Evolutionary conservation across 1,140 invertebrate species (phyloP).

Genomic region (Copidosoma floridanum): DNA sequence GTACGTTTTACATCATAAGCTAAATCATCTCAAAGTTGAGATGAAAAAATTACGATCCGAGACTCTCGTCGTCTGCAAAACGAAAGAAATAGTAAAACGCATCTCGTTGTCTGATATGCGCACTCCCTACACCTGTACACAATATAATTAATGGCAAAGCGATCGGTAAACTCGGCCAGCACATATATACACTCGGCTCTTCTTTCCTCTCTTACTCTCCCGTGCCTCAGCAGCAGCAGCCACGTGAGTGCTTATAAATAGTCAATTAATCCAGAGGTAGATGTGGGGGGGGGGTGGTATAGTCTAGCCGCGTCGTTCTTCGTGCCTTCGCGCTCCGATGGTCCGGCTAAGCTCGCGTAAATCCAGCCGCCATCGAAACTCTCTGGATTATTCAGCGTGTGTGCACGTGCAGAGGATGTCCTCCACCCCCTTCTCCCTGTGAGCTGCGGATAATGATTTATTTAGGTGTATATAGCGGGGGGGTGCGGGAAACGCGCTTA

Average conservation of each 20-base stretch:
- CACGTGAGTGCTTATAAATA: conserved; percentile 36
- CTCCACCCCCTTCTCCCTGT: neutral
- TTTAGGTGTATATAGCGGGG: too few relatives aligned
- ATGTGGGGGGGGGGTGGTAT: too few relatives aligned
- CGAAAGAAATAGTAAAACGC: too few relatives aligned
- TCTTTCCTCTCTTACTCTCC: neutral
- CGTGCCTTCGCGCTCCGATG: conserved; percentile 26
- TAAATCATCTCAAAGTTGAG: too few relatives aligned
- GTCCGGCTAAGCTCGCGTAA: conserved; percentile 36
- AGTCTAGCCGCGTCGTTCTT: conserved; percentile 15
- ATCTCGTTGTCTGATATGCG: too few relatives aligned
- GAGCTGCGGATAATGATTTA: conserved; percentile 39
- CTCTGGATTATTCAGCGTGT: conserved; percentile 38
- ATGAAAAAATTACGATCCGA: too few relatives aligned
- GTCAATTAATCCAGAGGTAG: conserved; percentile 41
- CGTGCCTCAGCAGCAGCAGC: neutral
- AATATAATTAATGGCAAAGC: too few relatives aligned
- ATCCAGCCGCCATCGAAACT: conserved; percentile 25
- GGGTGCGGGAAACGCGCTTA: conserved; percentile 5
- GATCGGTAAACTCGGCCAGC: too few relatives aligned
- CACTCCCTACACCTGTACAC: too few relatives aligned
- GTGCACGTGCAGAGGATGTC: neutral
- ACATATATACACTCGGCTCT: too few relatives aligned
- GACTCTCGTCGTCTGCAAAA: too few relatives aligned
- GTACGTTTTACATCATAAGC: too few relatives aligned